Evolutionary conservation across 2,888 invertebrate species (phyloP), one percentile per base, ranked within the genome.

Genomic region (Cylindroiulus punctatus): DNA sequence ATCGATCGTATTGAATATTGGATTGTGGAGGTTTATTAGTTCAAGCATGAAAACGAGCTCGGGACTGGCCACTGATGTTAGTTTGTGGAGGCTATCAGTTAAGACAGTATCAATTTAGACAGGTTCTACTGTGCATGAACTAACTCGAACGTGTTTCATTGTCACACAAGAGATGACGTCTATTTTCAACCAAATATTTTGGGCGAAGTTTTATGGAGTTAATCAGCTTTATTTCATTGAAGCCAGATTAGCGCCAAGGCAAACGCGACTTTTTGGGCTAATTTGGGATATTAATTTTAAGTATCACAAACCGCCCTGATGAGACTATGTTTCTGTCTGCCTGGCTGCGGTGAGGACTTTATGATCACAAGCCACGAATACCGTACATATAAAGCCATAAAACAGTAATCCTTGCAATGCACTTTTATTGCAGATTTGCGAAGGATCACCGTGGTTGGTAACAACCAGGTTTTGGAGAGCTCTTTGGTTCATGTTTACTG

Each of bases 281-380:
- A 65, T 65, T 65, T 65, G 65, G 65, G 26, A 22, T 26, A 65
- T 65, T 65, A 65, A 65, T 65, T 65, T 65, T 65, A 65, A 65
- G 65, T 22, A 22, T 0, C 65, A 22, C 65, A 65, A 65, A 22
- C 22, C 8, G 65, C 65, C 5, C 65, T 22, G 65, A 57, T 19
- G 57, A 57, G n/a, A 57, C 57, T 57, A n/a, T n/a, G 57, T 57
- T n/a, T 19, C 57, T 19, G 19, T 57, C n/a, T 19, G 19, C 57
- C 57, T 47, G 47, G n/a, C 12, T 12, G n/a, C 19, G 19, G 3
- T 57, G 57, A 42, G 10, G n/a, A 65, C 65, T 65, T 65, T 65
- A 65, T 22, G 65, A 65, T 65, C 65, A 65, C 65, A 3, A 4
- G 65, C 65, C 65, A 26, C 8, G 22, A 65, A 65, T 65, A 26